Conservation (phyloP, 2,888 invertebrate species). For the Scaeva pyrastri region DNA sequence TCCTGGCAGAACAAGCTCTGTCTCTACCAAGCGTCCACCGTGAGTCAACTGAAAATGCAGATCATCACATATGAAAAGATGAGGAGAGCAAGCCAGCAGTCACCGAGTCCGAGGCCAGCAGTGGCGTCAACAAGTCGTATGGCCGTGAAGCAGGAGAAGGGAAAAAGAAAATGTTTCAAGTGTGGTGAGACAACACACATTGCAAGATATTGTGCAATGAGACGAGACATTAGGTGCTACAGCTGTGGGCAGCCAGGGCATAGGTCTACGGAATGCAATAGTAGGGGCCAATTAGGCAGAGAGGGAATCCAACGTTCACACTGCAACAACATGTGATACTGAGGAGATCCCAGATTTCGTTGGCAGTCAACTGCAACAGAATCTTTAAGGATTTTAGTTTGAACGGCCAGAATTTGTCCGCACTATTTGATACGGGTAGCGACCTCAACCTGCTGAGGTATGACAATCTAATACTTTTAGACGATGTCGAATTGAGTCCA, state of each 20-base stretch:
- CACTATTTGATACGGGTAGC: slow-evolving; percentile 50
- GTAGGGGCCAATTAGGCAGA: background rate
- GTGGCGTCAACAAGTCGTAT: background rate
- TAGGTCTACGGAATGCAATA: background rate
- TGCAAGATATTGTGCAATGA: slow-evolving; percentile 2
- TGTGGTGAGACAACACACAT: slow-evolving; percentile 19
- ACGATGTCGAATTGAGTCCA: background rate
- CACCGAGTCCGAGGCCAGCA: background rate
- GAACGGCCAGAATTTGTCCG: slow-evolving; percentile 17
- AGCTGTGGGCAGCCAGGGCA: slow-evolving; percentile 3
- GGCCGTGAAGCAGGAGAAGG: background rate
- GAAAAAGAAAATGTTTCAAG: background rate
- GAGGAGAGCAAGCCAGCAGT: background rate
- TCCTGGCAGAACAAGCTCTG: slow-evolving; percentile 27
- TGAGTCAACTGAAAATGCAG: background rate
- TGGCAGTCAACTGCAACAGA: background rate
- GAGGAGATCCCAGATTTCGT: background rate
- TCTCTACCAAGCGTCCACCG: background rate
- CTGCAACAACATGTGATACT: background rate
- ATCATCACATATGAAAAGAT: slow-evolving; percentile 2
- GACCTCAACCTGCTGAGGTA: slow-evolving; percentile 41
- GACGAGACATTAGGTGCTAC: background rate
- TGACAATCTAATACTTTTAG: slow-evolving; percentile 37
- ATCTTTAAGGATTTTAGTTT: slow-evolving; percentile 18
- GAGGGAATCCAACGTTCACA: background rate